Conservation (phyloP, 2,113 vertebrate species). For the Calonectris borealis region DNA sequence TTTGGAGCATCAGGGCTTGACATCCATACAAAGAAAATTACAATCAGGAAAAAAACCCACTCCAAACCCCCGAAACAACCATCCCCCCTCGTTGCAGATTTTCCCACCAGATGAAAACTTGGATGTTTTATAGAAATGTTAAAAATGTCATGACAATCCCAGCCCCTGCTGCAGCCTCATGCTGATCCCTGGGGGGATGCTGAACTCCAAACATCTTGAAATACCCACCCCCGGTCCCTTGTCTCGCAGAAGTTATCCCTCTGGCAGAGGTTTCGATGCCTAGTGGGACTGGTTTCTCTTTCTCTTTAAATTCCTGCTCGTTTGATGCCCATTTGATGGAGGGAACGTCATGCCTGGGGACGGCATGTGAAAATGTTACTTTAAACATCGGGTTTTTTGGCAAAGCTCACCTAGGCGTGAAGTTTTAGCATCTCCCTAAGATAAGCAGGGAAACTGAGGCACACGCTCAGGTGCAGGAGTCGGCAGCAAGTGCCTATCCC, state of each 20-base stretch:
- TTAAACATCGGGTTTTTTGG: not conserved
- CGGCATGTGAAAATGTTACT: not conserved
- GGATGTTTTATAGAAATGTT: not conserved
- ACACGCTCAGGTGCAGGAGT: fast-evolving
- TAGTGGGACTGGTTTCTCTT: not conserved
- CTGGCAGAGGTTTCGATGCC: not conserved
- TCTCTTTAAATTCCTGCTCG: not conserved
- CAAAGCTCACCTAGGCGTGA: not conserved
- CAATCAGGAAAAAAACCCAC: not conserved
- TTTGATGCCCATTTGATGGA: fast-evolving
- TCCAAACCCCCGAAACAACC: not conserved
- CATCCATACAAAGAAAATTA: not conserved
- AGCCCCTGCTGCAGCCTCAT: slow-evolving; percentile 3
- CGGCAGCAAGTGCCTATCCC: too few species aligned
- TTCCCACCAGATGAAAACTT: slow-evolving; percentile 44
- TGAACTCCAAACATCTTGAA: not conserved
- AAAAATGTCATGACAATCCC: slow-evolving; percentile 43
- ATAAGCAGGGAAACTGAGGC: not conserved
- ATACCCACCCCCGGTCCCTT: fast-evolving
- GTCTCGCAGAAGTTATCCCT: not conserved
- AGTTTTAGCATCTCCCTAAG: not conserved
- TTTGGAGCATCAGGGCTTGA: not conserved
- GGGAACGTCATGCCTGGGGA: not conserved
- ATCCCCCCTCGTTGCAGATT: not conserved
- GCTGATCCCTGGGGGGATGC: not conserved